Conservation (phyloP, 2,113 vertebrate species). For the Gulo gulo region DNA sequence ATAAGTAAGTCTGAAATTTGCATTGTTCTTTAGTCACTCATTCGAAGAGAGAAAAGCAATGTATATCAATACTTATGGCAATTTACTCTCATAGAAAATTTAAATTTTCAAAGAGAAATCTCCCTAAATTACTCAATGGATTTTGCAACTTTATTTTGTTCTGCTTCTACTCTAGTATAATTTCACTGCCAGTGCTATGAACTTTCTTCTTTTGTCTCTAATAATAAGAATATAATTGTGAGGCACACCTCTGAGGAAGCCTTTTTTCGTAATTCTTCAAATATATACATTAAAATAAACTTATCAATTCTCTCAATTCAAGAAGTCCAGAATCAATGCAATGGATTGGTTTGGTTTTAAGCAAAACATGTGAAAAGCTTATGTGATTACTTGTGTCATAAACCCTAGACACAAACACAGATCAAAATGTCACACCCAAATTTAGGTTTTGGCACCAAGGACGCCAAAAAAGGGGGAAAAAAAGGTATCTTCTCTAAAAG, state of each 20-base stretch:
- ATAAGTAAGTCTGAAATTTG: conserved; percentile 64
- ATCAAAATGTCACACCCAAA: conserved; percentile 67
- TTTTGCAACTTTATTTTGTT: conserved; percentile 24
- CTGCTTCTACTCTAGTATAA: conserved; percentile 7
- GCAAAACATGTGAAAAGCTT: neutral
- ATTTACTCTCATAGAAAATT: conserved; percentile 50
- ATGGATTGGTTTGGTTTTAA: conserved; percentile 27
- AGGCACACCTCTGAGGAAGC: neutral
- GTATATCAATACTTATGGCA: neutral
- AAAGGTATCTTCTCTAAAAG: neutral
- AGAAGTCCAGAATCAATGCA: conserved; percentile 18
- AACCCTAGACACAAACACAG: conserved; percentile 55
- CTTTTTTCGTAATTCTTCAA: conserved; percentile 41
- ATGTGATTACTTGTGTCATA: neutral
- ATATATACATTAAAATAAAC: conserved; percentile 32
- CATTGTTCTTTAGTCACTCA: conserved; percentile 70
- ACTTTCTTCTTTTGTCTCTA: conserved; percentile 60
- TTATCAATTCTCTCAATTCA: conserved; percentile 35
- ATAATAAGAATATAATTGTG: conserved; percentile 39
- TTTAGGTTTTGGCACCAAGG: conserved; percentile 64
- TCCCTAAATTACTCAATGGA: neutral
- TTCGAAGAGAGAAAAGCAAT: neutral
- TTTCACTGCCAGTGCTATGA: conserved; percentile 26
- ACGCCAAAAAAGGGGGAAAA: neutral
- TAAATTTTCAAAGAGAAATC: conserved; percentile 27